These are phyloP conservation scores for Diploscapter pachys DNA, from an alignment of 1,140 invertebrate genomes.

Conservation along the genomic window DNA sequence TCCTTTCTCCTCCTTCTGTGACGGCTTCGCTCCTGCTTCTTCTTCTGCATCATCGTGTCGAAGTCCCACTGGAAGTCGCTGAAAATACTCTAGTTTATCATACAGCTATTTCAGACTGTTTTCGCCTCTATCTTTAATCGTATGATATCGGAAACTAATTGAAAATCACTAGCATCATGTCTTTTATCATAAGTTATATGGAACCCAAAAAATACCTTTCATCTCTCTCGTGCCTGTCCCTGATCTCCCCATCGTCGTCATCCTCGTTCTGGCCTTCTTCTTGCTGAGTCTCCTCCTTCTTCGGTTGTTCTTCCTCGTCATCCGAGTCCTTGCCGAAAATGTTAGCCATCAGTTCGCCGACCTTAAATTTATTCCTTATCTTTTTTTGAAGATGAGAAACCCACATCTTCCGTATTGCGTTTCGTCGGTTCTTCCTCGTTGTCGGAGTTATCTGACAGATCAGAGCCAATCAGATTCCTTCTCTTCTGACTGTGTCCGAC, in stretches of 20 bases:
- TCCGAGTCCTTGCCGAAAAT: constrained; percentile 45
- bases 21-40: constrained; percentile 38
- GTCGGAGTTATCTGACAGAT: constrained; percentile 7
- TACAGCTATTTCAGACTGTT: background rate
- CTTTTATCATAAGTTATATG: background rate
- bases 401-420: constrained; percentile 1
- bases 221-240: constrained; percentile 1
- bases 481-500: background rate
- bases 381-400: background rate
- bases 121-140: background rate
- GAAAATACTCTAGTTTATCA: background rate
- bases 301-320: constrained; percentile 26
- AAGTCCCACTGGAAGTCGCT: constrained; percentile 37
- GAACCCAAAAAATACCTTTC: constrained; percentile 14
- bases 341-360: constrained; percentile 36
- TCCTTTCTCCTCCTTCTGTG: constrained; percentile 28
- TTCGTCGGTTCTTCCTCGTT: background rate
- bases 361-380: background rate
- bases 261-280: background rate
- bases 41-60: constrained; percentile 38
- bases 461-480: constrained; percentile 8
- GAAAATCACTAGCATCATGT: background rate
- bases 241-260: constrained; percentile 16
- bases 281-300: constrained; percentile 9
- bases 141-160: background rate